Conservation (phyloP, 35 echinoderm and acorn worm genomes). For the Acanthaster planci region DNA sequence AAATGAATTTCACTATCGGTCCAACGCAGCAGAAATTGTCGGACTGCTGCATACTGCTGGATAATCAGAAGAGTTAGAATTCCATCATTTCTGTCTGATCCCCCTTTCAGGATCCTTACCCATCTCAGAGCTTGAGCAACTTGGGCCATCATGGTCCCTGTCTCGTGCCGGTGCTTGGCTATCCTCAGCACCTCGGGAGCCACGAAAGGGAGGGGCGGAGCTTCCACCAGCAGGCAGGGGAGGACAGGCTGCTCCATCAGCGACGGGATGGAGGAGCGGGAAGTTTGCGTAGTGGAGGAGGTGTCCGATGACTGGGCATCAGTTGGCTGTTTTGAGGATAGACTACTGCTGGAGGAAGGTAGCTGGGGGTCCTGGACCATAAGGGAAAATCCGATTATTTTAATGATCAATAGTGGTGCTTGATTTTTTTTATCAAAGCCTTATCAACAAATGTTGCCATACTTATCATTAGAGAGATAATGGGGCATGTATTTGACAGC, state of each 20-base stretch:
- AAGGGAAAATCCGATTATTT: not conserved
- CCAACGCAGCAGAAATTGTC: too few species aligned
- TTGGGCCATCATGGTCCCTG: slow-evolving; percentile 74
- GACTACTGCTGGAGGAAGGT: slow-evolving; percentile 22
- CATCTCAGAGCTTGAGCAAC: slow-evolving; percentile 78
- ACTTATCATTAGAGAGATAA: too few species aligned
- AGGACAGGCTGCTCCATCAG: slow-evolving; percentile 94
- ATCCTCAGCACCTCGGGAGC: slow-evolving; percentile 83
- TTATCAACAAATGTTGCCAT: too few species aligned
- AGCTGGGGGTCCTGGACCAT: slow-evolving; percentile 31
- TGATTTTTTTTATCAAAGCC: too few species aligned
- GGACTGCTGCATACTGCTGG: too few species aligned
- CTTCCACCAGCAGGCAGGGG: slow-evolving; percentile 77
- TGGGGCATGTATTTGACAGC: too few species aligned
- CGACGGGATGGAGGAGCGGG: slow-evolving; percentile 72
- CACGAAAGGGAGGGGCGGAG: slow-evolving; percentile 87
- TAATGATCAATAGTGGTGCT: too few species aligned
- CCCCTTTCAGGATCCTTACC: slow-evolving; percentile 34
- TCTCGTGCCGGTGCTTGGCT: slow-evolving; percentile 84
- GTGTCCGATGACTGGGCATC: slow-evolving; percentile 22
- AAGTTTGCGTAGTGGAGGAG: slow-evolving; percentile 22
- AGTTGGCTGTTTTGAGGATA: not conserved
- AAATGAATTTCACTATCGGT: not conserved
- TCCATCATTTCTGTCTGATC: too few species aligned
- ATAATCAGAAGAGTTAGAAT: too few species aligned